These are phyloP conservation scores for Fabriciana adippe DNA, from an alignment of 2,888 invertebrate species.

Conservation along the genomic window DNA sequence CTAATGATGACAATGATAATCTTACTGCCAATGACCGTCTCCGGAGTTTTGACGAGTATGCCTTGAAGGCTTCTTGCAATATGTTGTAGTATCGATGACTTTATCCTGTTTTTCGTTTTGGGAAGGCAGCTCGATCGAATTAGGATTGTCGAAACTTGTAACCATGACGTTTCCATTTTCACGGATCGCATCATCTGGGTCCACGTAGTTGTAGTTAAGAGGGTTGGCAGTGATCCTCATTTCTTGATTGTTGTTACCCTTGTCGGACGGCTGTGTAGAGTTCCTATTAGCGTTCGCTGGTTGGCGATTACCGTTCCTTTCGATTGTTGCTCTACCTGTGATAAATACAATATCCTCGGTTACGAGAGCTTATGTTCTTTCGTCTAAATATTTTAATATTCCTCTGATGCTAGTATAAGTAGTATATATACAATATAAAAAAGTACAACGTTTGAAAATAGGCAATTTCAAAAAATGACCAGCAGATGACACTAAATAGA, in stretches of 20 bases:
- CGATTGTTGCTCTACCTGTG: conserved; percentile 83
- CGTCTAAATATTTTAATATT: not conserved
- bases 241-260: conserved; percentile 70
- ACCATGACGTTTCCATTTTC: conserved; percentile 80
- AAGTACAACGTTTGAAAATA: not conserved
- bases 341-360: conserved; percentile 9
- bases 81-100: conserved; percentile 86
- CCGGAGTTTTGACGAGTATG: conserved; percentile 67
- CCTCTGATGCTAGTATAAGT: not conserved
- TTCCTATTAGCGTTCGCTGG: conserved; percentile 70
- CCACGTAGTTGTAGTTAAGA: conserved; percentile 86
- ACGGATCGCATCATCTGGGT: conserved; percentile 84
- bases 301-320: conserved; percentile 77
- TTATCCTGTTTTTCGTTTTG: conserved; percentile 63
- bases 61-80: conserved; percentile 84
- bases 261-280: conserved; percentile 61
- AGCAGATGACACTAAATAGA: no score
- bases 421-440: not conserved
- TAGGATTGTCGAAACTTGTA: conserved; percentile 89
- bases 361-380: not conserved
- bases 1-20: conserved; percentile 52
- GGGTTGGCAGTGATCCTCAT: conserved; percentile 92
- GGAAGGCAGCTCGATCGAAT: conserved; percentile 86
- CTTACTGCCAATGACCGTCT: conserved; percentile 79
- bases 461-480: no score